These are phyloP conservation scores for Perca flavescens DNA, from an alignment of 2,113 vertebrate genomes.

Conservation along the genomic window DNA sequence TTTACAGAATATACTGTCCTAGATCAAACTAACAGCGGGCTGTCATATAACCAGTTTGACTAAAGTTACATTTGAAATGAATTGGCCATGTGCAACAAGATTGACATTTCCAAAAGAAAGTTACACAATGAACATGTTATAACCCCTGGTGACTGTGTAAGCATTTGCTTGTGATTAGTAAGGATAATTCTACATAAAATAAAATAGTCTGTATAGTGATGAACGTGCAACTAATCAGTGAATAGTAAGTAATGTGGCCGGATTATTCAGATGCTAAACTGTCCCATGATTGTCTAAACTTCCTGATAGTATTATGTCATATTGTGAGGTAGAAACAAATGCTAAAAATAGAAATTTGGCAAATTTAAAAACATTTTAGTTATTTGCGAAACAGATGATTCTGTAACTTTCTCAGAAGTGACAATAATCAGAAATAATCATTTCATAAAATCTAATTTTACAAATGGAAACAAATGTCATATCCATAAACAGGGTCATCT, in stretches of 20 bases:
- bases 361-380: neutral
- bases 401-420: conserved; percentile 38
- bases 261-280: too few species aligned
- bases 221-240: conserved; percentile 4
- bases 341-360: neutral
- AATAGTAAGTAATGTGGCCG: neutral
- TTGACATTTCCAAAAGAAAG: conserved; percentile 33
- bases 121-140: conserved; percentile 37
- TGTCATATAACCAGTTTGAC: conserved; percentile 2
- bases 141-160: conserved; percentile 2
- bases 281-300: conserved; percentile 54
- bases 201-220: neutral
- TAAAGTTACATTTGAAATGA: conserved; percentile 40
- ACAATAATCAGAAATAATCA: conserved; percentile 20
- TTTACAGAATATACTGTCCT: neutral
- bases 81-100: conserved; percentile 32
- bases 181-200: conserved; percentile 23
- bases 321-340: neutral
- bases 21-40: conserved; percentile 12
- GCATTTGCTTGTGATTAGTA: conserved; percentile 24
- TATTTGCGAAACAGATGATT: conserved; percentile 7
- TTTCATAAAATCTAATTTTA: conserved; percentile 41
- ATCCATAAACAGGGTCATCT: neutral
- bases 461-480: conserved; percentile 27
- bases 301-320: neutral